Conservation (phyloP, 2,888 invertebrate genomes). For the Tricholauxania praeusta region DNA sequence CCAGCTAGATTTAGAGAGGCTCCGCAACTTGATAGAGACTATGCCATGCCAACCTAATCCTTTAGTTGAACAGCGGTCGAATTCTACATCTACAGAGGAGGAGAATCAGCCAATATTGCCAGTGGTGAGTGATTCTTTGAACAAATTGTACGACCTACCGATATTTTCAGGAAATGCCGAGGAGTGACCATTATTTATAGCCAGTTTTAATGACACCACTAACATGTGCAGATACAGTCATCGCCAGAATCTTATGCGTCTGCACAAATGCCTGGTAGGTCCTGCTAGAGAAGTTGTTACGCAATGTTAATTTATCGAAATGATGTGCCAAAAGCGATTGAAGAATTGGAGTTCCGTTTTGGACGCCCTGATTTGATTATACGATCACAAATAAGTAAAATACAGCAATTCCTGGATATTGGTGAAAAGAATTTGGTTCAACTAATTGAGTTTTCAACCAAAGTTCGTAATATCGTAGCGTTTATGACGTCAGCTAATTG, state of each 20-base stretch:
- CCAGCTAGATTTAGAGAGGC: neutral
- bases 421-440: conserved; percentile 24
- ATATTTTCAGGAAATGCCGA: too few relatives aligned
- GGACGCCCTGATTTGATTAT: conserved; percentile 41
- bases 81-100: too few relatives aligned
- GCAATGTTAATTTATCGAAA: conserved; percentile 39
- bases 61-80: too few relatives aligned
- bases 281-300: too few relatives aligned
- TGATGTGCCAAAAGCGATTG: conserved; percentile 33
- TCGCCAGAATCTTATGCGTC: too few relatives aligned
- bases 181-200: too few relatives aligned
- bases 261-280: too few relatives aligned
- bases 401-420: conserved; percentile 28
- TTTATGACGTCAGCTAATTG: conserved; percentile 34
- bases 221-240: too few relatives aligned
- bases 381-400: conserved; percentile 24
- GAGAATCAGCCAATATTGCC: neutral
- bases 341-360: conserved; percentile 40
- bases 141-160: neutral
- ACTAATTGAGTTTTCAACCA: conserved; percentile 38
- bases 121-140: conserved; percentile 17
- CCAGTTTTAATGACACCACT: too few relatives aligned
- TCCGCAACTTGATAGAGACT: neutral
- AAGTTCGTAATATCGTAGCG: conserved; percentile 35
- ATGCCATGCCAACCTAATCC: too few relatives aligned